Conservation (phyloP, 2,113 vertebrate species). For the Crocuta crocuta region DNA sequence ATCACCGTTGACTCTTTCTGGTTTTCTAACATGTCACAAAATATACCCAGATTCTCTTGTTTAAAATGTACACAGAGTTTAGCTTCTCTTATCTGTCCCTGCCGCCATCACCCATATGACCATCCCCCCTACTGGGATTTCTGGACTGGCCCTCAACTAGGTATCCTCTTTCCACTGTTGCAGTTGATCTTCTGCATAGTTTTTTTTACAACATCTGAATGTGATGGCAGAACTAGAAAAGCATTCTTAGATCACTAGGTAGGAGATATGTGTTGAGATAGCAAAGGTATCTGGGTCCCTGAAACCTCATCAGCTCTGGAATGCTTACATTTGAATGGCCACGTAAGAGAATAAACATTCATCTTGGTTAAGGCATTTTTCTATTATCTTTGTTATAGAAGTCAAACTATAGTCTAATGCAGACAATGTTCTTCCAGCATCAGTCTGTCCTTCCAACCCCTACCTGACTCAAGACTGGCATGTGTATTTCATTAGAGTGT, state of each 20-base stretch:
- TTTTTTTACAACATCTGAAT: neutral
- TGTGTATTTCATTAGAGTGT: neutral
- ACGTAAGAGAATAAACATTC: neutral
- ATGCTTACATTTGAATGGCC: neutral
- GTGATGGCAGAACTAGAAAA: neutral
- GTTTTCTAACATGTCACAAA: neutral
- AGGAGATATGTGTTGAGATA: neutral
- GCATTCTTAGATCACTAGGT: neutral
- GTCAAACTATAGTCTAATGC: neutral
- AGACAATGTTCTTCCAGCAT: neutral
- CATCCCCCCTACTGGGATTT: neutral
- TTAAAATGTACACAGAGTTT: neutral
- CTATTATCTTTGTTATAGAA: neutral
- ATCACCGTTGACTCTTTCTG: neutral
- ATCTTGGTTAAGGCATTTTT: conserved; percentile 12
- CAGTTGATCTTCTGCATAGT: neutral
- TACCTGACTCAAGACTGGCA: neutral
- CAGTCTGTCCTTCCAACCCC: neutral
- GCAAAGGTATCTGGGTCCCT: neutral
- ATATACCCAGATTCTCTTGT: neutral
- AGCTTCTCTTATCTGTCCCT: neutral
- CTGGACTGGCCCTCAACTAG: neutral
- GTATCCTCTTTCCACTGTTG: neutral
- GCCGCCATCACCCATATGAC: neutral
- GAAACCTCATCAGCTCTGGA: neutral